Evolutionary conservation across 2,797 vertebrate genomes (phyloP).

Genomic region (Pampus argenteus): DNA sequence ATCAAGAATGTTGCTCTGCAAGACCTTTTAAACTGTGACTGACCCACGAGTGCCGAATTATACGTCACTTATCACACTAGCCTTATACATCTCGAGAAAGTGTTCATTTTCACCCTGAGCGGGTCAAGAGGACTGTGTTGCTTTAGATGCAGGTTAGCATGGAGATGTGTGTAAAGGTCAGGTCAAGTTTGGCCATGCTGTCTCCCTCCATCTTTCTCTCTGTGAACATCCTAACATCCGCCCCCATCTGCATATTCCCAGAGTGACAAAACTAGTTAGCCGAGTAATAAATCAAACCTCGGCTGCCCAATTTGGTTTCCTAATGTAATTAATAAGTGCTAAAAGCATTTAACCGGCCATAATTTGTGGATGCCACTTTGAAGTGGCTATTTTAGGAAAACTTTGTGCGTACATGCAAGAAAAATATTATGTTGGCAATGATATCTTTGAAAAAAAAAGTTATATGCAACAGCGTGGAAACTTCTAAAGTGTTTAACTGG

Average conservation of each 20-base stretch:
- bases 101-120: conserved; percentile 36
- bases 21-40: conserved; percentile 19
- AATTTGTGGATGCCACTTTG: conserved; percentile 83
- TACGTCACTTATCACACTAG: conserved; percentile 15
- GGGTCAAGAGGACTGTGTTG: conserved; percentile 39
- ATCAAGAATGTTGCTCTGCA: not conserved
- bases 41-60: conserved; percentile 34
- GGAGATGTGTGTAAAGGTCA: conserved; percentile 62
- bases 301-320: conserved; percentile 86
- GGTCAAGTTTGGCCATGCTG: conserved; percentile 66
- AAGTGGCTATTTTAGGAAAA: conserved; percentile 76
- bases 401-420: conserved; percentile 54
- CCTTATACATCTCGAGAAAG: conserved; percentile 17
- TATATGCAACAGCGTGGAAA: conserved; percentile 11
- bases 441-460: conserved; percentile 27
- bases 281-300: conserved; percentile 86
- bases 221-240: conserved; percentile 65
- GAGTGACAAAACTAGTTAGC: conserved; percentile 88
- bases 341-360: conserved; percentile 84
- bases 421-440: conserved; percentile 57
- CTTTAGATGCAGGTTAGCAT: conserved; percentile 55
- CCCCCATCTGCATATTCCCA: conserved; percentile 82
- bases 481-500: conserved; percentile 15
- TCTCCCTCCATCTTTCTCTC: conserved; percentile 77
- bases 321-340: conserved; percentile 88